A percentile compares a stretch with the other conserved stretches of the same genome.
Conservation (phyloP, 2,797 vertebrate species). For the Australoheros facetus region DNA sequence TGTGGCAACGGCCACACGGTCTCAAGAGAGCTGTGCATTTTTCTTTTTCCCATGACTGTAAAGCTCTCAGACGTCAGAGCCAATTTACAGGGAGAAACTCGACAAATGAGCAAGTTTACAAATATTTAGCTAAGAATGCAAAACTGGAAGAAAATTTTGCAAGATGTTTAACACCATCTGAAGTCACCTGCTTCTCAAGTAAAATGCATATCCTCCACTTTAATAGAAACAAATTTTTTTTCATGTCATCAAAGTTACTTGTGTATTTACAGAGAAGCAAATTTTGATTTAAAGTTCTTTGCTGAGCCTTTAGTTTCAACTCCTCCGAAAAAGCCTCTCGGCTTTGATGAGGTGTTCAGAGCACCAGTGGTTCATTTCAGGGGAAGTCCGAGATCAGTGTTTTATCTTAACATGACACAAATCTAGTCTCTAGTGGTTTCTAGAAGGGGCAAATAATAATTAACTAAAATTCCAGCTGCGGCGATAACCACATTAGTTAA, state of each 20-base stretch:
- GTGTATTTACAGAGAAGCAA: not conserved
- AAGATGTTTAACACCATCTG: not conserved
- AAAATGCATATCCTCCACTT: not conserved
- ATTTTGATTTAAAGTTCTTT: not conserved
- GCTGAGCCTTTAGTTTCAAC: not conserved
- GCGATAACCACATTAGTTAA: conserved; percentile 33
- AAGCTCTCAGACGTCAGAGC: not conserved
- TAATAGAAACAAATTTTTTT: not conserved
- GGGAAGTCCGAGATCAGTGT: not conserved
- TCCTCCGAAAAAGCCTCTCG: not conserved
- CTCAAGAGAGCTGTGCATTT: too few species aligned
- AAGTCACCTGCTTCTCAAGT: not conserved
- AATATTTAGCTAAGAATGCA: not conserved
- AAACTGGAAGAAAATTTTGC: not conserved
- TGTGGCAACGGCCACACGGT: not conserved
- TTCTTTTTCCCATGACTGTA: not conserved
- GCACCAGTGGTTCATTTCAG: conserved; percentile 1
- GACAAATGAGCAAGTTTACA: not conserved
- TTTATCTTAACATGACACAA: conserved; percentile 10
- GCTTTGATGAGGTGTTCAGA: not conserved
- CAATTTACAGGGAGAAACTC: not conserved
- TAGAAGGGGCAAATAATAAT: conserved; percentile 38
- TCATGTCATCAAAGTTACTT: not conserved
- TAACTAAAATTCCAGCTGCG: conserved; percentile 28
- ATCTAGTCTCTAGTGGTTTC: conserved; percentile 6